These are phyloP conservation scores for Bovichtus variegatus DNA, from an alignment of 2,797 vertebrate species.

Conservation along the genomic window DNA sequence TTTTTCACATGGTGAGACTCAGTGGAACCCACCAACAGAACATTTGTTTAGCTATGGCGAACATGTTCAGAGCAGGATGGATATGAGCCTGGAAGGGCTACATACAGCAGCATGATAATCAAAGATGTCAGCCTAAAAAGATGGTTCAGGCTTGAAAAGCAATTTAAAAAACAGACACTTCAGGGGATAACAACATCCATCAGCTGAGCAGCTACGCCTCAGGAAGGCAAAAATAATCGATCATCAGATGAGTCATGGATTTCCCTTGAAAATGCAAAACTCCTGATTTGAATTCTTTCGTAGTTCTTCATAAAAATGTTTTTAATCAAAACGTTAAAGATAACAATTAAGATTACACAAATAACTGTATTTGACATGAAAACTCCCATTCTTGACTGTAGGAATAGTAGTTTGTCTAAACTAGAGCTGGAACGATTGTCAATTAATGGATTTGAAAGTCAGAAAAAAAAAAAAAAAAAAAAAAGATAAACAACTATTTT, in stretches of 20 bases:
- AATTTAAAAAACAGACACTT: slow-evolving; percentile 34
- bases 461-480: background rate
- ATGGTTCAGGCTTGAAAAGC: slow-evolving; percentile 4
- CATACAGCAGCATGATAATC: slow-evolving; percentile 13
- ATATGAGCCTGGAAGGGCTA: slow-evolving; percentile 14
- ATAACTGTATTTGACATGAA: background rate
- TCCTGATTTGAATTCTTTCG: background rate
- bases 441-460: background rate
- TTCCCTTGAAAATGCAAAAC: background rate
- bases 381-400: background rate
- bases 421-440: background rate
- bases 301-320: background rate
- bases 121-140: background rate
- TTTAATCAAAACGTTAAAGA: background rate
- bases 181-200: slow-evolving; percentile 17
- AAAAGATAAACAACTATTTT: background rate
- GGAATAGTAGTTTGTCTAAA: background rate
- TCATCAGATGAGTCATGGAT: background rate
- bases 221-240: background rate
- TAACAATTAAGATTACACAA: background rate
- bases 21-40: slow-evolving; percentile 39
- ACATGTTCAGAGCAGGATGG: slow-evolving; percentile 18
- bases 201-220: background rate
- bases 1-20: slow-evolving; percentile 54
- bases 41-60: slow-evolving; percentile 15